Base-by-base conservation (phyloP, 1,140 invertebrate genomes). In the Drosophila kepulauana region DNA sequence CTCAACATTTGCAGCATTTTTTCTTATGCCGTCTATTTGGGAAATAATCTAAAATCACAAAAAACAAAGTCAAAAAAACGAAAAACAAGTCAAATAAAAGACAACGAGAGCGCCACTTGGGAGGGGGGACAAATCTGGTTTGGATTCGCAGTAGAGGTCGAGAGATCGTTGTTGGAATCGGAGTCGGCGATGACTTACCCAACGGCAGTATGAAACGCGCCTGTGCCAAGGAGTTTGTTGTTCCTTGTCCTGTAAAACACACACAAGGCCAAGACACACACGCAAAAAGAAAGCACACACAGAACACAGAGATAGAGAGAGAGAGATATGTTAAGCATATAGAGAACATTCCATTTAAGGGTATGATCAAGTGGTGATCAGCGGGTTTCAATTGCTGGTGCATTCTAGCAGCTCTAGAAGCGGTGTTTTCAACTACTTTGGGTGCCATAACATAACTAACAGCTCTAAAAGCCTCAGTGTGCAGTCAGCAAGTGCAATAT, bases 1-100 rank as follows among this genome's bases (percentile, higher is more conserved):
- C 52, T 91, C 70, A 92, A 92, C 74, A 89, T 87, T 92, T 89
- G 85, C 76, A 87, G 82, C 82, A 87, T 75, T 81, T 81, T 78
- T 91, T 91, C 77, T 90, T 92, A 76, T 81, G 80, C 75, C 91
- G 67, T 85, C 91, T 92, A 92, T 92, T 92, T 62, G 91, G 91
- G 63, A 75, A 92, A 81, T 92, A 92, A 88, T 92, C 91, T 92
- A 92, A 82, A 92, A 89, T 75, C 67, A 25, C 20, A 85, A 79
- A 67, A 70, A 54, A 66, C 20, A 64, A 71, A 75, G 59, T 52
- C n/a, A 28, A 13, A 43, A 45, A 51, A 71, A 71, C 41, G 20
- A 71, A 67, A 45, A 20, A 49, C 20, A 25, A 25, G 20, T 6
- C 5, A 67, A 59, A 48, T 13, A 49, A 51, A 28, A 43, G 70